Evolutionary conservation across 2,113 vertebrate species (phyloP).

Genomic region (Shinisaurus crocodilurus): DNA sequence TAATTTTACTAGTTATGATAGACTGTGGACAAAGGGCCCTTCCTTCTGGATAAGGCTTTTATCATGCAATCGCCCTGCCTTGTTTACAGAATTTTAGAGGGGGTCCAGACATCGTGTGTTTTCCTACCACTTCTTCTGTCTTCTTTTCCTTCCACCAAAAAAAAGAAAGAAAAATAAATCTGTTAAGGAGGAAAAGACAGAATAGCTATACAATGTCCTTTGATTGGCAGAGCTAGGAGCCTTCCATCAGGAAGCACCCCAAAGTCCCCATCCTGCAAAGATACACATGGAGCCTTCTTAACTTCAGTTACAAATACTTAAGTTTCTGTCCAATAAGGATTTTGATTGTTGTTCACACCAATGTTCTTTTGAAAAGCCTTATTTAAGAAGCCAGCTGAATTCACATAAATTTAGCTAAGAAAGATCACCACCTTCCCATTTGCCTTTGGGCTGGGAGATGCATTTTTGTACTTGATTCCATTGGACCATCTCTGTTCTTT

Average conservation of each 20-base stretch:
- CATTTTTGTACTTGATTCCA: neutral
- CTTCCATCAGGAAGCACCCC: neutral
- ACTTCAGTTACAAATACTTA: neutral
- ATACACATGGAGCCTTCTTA: neutral
- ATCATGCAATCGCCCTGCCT: neutral
- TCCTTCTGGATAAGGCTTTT: neutral
- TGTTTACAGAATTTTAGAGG: neutral
- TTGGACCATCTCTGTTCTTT: neutral
- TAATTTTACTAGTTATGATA: neutral
- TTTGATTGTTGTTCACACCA: neutral
- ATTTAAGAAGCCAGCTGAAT: neutral
- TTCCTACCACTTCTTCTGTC: neutral
- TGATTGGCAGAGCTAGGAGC: neutral
- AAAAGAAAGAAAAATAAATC: no score
- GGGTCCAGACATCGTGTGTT: neutral
- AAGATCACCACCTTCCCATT: neutral
- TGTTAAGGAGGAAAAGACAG: neutral
- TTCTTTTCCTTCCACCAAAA: neutral
- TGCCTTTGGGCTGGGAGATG: neutral
- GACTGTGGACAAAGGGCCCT: neutral
- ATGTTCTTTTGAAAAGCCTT: neutral
- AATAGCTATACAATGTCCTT: no score
- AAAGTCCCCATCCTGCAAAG: neutral
- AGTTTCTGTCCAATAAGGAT: neutral
- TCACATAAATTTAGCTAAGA: neutral